These are phyloP conservation scores for Acanthoscelides obtectus DNA, from an alignment of 2,888 invertebrate species.

Conservation along the genomic window DNA sequence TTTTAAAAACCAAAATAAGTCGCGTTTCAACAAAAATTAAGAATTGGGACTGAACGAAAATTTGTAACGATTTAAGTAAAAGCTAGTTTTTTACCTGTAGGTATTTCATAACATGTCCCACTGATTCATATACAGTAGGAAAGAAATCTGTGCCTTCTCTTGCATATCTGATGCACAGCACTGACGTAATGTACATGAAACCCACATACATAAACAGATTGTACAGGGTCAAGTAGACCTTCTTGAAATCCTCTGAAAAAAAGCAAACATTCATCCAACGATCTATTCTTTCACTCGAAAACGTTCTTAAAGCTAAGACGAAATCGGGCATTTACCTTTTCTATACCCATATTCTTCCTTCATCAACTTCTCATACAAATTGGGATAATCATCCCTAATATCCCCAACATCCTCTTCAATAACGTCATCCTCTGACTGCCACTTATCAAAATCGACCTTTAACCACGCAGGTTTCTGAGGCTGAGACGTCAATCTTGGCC, in stretches of 20 bases:
- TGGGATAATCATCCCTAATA: conserved; percentile 72
- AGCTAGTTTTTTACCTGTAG: conserved; percentile 58
- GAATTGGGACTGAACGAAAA: no score
- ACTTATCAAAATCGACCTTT: conserved; percentile 89
- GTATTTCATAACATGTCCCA: conserved; percentile 74
- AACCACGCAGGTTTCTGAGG: conserved; percentile 87
- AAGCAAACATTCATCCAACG: neutral
- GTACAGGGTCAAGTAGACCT: conserved; percentile 82
- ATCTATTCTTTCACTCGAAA: neutral
- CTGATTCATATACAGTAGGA: conserved; percentile 63
- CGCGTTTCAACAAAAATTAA: no score
- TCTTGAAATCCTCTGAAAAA: conserved; percentile 67
- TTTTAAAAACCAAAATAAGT: no score
- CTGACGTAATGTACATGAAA: conserved; percentile 69
- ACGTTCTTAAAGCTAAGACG: neutral
- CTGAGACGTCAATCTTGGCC: conserved; percentile 78
- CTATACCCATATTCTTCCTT: conserved; percentile 74
- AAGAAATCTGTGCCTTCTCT: conserved; percentile 71
- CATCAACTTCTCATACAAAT: conserved; percentile 67
- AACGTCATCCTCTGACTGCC: conserved; percentile 70
- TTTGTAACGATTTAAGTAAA: no score
- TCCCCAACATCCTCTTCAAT: conserved; percentile 64
- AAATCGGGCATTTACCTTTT: conserved; percentile 53
- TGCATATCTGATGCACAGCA: conserved; percentile 69
- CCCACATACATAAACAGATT: conserved; percentile 88